Conservation (phyloP, 2,113 vertebrate genomes). For the Epinephelus cyanopodus region DNA sequence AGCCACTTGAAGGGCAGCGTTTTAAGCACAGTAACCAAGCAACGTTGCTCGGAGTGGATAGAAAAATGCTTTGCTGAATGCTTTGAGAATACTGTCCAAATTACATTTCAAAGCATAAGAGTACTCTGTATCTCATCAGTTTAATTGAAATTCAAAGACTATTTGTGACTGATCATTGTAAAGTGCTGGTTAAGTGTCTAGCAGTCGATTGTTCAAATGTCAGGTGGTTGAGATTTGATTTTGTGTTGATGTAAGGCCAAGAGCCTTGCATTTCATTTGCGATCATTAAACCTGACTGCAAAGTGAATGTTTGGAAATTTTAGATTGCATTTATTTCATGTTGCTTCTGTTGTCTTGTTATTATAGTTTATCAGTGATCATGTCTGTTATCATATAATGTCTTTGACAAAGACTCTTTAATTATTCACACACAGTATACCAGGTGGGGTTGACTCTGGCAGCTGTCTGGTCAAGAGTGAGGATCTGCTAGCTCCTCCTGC, state of each 20-base stretch:
- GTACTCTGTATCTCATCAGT: neutral
- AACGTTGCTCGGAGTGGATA: neutral
- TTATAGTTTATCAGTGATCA: neutral
- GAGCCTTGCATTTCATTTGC: neutral
- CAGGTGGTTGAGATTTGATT: neutral
- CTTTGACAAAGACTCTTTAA: slow-evolving; percentile 1
- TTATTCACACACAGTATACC: slow-evolving; percentile 75
- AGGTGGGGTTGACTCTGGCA: slow-evolving; percentile 45
- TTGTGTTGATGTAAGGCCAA: neutral
- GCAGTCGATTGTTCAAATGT: neutral
- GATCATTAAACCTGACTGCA: neutral
- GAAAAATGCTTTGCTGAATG: neutral
- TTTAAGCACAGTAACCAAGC: neutral
- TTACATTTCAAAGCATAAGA: neutral
- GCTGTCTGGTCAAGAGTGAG: slow-evolving; percentile 46
- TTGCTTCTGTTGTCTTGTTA: neutral
- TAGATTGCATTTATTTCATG: neutral
- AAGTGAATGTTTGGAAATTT: neutral
- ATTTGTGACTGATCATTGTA: no score
- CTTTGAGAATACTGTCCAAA: neutral
- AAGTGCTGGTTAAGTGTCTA: neutral
- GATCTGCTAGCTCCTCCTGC: neutral
- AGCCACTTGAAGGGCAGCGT: neutral
- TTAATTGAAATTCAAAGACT: no score
- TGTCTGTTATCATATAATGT: neutral